Conservation (phyloP, 2,113 vertebrate genomes). For the Trichechus manatus region DNA sequence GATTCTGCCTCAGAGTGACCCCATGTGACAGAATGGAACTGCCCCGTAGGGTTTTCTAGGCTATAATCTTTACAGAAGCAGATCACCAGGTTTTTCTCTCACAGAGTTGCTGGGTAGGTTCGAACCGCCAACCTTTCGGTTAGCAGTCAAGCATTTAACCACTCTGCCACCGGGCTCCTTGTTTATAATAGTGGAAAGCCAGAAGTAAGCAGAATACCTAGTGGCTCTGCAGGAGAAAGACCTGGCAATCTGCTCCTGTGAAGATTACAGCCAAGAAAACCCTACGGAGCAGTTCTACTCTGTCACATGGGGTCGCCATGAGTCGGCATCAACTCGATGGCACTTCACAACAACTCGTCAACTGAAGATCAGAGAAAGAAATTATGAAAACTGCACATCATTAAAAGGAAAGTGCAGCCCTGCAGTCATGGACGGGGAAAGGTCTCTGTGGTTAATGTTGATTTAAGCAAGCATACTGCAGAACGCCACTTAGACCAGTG, state of each 20-base stretch:
- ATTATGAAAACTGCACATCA: not conserved
- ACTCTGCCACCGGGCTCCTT: not conserved
- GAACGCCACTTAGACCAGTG: accelerated
- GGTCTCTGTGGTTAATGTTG: not conserved
- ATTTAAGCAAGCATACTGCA: not conserved
- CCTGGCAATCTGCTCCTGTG: too few species aligned
- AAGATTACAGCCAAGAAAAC: too few species aligned
- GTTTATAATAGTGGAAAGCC: not conserved
- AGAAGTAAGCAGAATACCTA: not conserved
- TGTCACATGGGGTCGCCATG: too few species aligned
- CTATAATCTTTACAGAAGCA: not conserved
- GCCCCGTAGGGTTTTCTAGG: not conserved
- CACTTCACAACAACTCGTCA: too few species aligned
- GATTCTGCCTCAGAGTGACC: not conserved
- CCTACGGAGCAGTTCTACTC: too few species aligned
- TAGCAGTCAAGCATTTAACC: not conserved
- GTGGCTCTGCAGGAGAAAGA: not conserved
- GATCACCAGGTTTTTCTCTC: not conserved
- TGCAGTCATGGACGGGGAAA: not conserved
- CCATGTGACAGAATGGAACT: not conserved
- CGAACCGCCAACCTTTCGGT: not conserved
- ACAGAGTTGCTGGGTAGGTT: not conserved
- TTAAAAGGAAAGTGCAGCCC: not conserved
- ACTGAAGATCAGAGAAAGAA: not conserved
- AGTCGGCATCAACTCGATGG: too few species aligned